phyloP scores from a whole-genome alignment of 2,888 invertebrate species.

The Macaria liturata region DNA sequence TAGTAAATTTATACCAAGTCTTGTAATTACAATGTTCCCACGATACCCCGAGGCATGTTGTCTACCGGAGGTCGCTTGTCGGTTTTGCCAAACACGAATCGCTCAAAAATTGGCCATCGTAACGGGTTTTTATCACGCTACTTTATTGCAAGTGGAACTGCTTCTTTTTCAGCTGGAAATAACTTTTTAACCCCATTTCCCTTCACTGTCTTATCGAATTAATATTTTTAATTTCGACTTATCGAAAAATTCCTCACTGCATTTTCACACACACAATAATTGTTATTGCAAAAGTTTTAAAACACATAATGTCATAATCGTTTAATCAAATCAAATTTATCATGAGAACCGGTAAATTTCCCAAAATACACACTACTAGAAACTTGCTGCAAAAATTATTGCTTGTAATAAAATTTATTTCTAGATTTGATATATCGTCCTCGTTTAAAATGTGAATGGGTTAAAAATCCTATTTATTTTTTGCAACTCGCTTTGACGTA shows the following conservation, averaged over 20 bases:
- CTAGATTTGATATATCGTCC: slow-evolving; percentile 1
- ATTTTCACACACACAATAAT: too few species aligned
- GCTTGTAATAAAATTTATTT: slow-evolving; percentile 6
- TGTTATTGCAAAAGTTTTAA: background rate
- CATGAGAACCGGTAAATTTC: too few species aligned
- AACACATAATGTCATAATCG: background rate
- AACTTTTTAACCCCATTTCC: background rate
- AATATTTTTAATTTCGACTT: too few species aligned
- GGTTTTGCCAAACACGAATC: slow-evolving; percentile 8
- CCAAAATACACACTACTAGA: background rate
- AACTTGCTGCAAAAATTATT: background rate
- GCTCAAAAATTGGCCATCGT: slow-evolving; percentile 14
- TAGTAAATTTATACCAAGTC: background rate
- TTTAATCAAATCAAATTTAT: background rate
- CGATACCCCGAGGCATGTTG: slow-evolving; percentile 26
- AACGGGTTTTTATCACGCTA: slow-evolving; percentile 22
- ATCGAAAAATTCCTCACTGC: too few species aligned
- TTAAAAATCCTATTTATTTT: slow-evolving; percentile 1
- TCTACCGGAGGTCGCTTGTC: slow-evolving; percentile 29
- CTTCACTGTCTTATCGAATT: too few species aligned
- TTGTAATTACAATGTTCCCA: slow-evolving; percentile 27
- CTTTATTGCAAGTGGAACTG: slow-evolving; percentile 2
- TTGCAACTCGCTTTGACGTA: slow-evolving; percentile 6
- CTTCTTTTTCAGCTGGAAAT: slow-evolving; percentile 1
- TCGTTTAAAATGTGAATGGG: background rate